A percentile compares a stretch with the other conserved stretches of the same genome.
These are phyloP conservation scores for Myotis daubentonii DNA, from an alignment of 2,797 vertebrate species.

Conservation along the genomic window DNA sequence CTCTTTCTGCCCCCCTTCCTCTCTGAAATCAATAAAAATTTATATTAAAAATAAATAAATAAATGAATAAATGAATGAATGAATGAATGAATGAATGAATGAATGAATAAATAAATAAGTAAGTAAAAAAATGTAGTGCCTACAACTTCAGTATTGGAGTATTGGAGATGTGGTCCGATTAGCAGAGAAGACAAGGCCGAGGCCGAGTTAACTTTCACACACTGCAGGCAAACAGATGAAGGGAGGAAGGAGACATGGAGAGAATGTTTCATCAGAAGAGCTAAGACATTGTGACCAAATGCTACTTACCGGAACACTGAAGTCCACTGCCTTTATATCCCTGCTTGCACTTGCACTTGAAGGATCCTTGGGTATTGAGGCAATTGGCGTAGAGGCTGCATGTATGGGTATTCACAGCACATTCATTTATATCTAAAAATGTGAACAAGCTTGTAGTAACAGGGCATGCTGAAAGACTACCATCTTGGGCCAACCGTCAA, in stretches of 20 bases:
- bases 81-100: too few relatives aligned
- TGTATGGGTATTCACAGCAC: conserved; percentile 86
- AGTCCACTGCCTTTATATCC: conserved; percentile 94
- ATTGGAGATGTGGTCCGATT: not conserved
- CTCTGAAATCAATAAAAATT: too few relatives aligned
- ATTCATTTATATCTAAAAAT: conserved; percentile 94
- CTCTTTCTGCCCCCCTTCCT: too few relatives aligned
- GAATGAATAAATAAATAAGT: too few relatives aligned
- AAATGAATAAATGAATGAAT: too few relatives aligned
- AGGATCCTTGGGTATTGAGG: conserved; percentile 93
- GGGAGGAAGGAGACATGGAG: not conserved
- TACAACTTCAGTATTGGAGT: not conserved
- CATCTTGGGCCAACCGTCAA: not conserved
- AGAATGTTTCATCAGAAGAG: not conserved
- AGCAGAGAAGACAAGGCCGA: not conserved
- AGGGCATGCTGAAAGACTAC: not conserved
- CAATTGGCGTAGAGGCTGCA: conserved; percentile 94
- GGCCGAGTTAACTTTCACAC: not conserved
- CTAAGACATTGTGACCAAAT: not conserved
- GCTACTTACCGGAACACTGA: conserved; percentile 92
- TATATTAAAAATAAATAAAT: too few relatives aligned
- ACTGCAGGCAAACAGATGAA: not conserved
- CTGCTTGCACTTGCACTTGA: conserved; percentile 95
- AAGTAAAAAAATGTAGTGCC: not conserved
- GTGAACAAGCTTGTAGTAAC: not conserved